A percentile compares a stretch with the other conserved stretches of the same genome.
Conservation (phyloP, 1,140 invertebrate genomes). For the Gryon sp. region DNA sequence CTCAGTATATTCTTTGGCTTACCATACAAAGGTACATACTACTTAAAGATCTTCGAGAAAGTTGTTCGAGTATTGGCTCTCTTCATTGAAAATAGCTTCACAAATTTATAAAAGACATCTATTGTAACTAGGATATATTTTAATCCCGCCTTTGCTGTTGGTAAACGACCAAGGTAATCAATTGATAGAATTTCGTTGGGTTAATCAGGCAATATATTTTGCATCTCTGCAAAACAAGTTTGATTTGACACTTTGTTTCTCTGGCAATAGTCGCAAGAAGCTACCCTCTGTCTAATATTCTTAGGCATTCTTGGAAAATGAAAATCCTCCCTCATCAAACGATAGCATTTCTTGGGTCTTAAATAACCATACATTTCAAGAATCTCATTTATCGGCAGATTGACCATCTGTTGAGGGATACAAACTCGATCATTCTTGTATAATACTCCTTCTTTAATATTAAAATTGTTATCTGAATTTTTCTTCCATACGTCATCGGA, state of each 20-base stretch:
- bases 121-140: slow-evolving; percentile 71
- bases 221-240: slow-evolving; percentile 5
- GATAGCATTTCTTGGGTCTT: slow-evolving; percentile 63
- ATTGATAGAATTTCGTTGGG: slow-evolving; percentile 66
- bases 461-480: neutral
- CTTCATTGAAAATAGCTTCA: slow-evolving; percentile 65
- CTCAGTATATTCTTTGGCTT: slow-evolving; percentile 39
- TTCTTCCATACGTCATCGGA: neutral
- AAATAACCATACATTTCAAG: slow-evolving; percentile 68
- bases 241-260: slow-evolving; percentile 20
- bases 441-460: neutral
- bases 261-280: slow-evolving; percentile 55
- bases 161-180: slow-evolving; percentile 70
- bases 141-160: slow-evolving; percentile 55
- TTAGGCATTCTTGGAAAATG: slow-evolving; percentile 50
- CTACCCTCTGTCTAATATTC: slow-evolving; percentile 44
- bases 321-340: slow-evolving; percentile 58
- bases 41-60: slow-evolving; percentile 13
- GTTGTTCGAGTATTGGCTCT: slow-evolving; percentile 55
- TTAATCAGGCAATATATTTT: slow-evolving; percentile 33
- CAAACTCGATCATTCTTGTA: neutral
- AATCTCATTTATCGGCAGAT: neutral
- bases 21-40: slow-evolving; percentile 28
- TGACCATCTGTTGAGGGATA: neutral
- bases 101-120: slow-evolving; percentile 75